phyloP scores from a whole-genome alignment of 2,113 vertebrate species.

The Bubo bubo region DNA sequence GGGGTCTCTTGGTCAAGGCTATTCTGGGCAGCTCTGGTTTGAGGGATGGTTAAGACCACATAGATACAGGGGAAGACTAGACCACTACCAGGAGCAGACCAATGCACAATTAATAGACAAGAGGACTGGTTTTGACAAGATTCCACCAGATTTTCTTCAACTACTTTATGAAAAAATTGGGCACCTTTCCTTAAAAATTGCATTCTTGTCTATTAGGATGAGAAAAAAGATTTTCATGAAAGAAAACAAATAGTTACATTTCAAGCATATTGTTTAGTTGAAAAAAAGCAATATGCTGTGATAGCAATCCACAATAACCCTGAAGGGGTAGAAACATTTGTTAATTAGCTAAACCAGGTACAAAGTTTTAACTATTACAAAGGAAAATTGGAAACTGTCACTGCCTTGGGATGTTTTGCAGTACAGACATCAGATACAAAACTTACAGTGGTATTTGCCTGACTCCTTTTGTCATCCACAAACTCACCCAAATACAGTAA shows the following conservation, averaged over 20 bases:
- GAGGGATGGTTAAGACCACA: neutral
- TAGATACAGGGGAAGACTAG: neutral
- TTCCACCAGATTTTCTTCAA: neutral
- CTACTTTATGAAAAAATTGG: neutral
- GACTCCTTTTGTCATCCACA: neutral
- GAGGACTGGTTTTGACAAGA: neutral
- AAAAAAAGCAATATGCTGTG: neutral
- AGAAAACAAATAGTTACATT: neutral
- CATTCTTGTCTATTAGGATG: neutral
- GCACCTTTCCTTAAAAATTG: neutral
- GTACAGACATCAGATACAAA: neutral
- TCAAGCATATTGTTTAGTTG: neutral
- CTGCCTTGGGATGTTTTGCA: neutral
- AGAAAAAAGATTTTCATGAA: neutral
- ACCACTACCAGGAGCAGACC: neutral
- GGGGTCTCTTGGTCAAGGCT: neutral
- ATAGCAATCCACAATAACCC: neutral
- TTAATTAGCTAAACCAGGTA: neutral
- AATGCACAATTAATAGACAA: neutral
- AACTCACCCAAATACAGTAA: neutral
- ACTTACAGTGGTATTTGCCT: neutral
- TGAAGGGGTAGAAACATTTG: neutral
- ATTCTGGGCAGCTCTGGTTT: neutral
- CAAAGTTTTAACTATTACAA: neutral
- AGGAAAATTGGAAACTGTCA: neutral